phyloP scores from a whole-genome alignment of 2,113 vertebrate genomes.

The Patagioenas fasciata region DNA sequence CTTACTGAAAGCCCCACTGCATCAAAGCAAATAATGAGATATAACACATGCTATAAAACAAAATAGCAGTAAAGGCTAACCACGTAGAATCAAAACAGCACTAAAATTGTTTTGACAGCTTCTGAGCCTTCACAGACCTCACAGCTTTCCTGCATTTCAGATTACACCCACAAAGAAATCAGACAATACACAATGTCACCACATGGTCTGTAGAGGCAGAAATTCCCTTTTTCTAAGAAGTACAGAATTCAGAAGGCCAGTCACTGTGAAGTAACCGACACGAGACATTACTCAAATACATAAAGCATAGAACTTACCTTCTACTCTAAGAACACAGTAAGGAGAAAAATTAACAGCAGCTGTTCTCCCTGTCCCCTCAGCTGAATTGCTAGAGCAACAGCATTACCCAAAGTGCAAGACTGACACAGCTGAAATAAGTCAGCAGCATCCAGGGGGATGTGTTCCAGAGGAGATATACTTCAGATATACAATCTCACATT shows the following conservation, averaged over 20 bases:
- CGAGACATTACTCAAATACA: background rate
- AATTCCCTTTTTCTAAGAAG: background rate
- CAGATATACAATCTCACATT: background rate
- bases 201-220: background rate
- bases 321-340: background rate
- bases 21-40: background rate
- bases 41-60: background rate
- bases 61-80: background rate
- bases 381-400: background rate
- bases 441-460: background rate
- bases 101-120: background rate
- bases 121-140: background rate
- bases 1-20: background rate
- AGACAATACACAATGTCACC: background rate
- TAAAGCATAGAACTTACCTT: background rate
- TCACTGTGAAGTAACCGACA: background rate
- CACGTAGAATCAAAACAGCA: background rate
- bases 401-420: background rate
- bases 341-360: background rate
- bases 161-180: background rate
- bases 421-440: background rate
- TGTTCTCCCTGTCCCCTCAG: background rate
- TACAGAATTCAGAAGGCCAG: background rate
- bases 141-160: background rate
- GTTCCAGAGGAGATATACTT: fast-evolving